Base-by-base conservation (phyloP, 2,888 invertebrate genomes). In the Caenorhabditis parvicauda region DNA sequence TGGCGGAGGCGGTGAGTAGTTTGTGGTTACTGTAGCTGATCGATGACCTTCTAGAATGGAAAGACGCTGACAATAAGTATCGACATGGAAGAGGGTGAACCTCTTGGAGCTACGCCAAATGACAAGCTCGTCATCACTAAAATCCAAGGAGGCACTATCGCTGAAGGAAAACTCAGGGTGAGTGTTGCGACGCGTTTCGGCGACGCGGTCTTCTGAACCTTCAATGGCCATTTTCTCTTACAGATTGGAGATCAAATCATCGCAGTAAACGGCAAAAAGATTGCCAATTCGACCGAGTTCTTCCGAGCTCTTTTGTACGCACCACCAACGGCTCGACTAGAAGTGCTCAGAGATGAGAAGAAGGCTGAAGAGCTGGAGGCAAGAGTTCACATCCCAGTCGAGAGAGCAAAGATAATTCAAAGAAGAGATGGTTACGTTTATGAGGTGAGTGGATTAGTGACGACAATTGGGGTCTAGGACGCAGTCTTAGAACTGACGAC, bases 31-130 rank as follows among this genome's bases (percentile, higher is more conserved):
- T n/a, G n/a, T n/a, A n/a, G n/a, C n/a, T n/a, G n/a, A n/a, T n/a
- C n/a, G n/a, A n/a, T n/a, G n/a, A n/a, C n/a, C n/a, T n/a, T n/a
- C n/a, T n/a, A n/a, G n/a, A n/a, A n/a, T 43, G 61, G 59, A 41
- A 64, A 68, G 61, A 58, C 58, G 52, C 48, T 74, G 47, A 59
- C 60, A 28, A 53, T 75, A 51, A 56, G 48, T 37, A 70, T 76
- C 54, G 64, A 59, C 14, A 74, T 76, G 70, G 76, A 76, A 46
- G 76, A 76, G 54, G 76, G 73, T 37, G 76, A 76, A 37, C 76
- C 75, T 1, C 70, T 76, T 6, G 76, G 76, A 6, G 76, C 76
- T 1, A 70, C 66, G 24, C 75, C 76, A 7, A 75, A 76, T 57
- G 75, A 76, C 51, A 76, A 76, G 55, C 61, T 76, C 42, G 59